These are phyloP conservation scores for Arvicanthis niloticus DNA, from an alignment of 2,113 vertebrate species.

Conservation along the genomic window DNA sequence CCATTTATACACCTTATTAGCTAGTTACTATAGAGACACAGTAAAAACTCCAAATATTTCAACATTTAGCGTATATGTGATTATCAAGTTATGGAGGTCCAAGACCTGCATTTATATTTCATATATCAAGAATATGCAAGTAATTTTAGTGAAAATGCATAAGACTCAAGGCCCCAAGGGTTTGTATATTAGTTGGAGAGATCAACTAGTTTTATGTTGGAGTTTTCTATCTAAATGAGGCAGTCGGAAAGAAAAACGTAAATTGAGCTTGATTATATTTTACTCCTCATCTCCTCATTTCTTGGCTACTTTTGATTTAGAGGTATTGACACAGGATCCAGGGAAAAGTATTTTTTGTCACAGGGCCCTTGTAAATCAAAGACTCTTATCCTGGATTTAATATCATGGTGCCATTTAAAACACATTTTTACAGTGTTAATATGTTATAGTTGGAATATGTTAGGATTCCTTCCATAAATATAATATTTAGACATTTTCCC, in stretches of 20 bases:
- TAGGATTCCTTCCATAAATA: neutral
- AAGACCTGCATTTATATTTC: neutral
- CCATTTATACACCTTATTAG: neutral
- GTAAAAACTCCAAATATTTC: neutral
- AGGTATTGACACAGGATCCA: neutral
- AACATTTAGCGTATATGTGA: neutral
- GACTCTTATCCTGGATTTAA: neutral
- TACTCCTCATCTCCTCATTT: accelerated
- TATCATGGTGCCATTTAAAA: neutral
- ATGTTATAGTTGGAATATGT: neutral
- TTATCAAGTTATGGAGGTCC: neutral
- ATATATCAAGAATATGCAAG: neutral
- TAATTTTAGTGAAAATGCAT: neutral
- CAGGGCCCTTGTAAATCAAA: neutral
- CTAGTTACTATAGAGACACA: neutral
- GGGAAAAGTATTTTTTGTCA: neutral
- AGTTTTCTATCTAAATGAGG: neutral
- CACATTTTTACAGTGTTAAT: neutral
- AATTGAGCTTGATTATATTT: neutral
- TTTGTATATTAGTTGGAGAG: neutral
- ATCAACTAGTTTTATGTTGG: neutral
- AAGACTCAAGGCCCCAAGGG: neutral
- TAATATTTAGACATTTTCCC: neutral
- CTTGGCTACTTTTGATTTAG: neutral
- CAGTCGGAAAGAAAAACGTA: neutral